Evolutionary conservation across 2,113 vertebrate genomes (phyloP).

Genomic region (Coracopsis vasa): DNA sequence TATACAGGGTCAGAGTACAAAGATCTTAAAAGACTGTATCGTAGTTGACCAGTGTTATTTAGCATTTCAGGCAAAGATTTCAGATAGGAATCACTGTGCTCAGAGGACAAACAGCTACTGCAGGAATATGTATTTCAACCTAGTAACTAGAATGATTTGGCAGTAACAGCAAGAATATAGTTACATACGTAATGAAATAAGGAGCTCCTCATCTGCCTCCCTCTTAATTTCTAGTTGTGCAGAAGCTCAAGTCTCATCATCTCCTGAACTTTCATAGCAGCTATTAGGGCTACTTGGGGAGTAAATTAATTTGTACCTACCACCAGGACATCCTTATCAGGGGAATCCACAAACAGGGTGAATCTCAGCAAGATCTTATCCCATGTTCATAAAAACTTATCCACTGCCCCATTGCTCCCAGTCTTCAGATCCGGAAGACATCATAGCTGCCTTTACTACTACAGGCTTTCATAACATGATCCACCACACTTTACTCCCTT

Average conservation of each 20-base stretch:
- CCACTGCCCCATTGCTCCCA: not conserved
- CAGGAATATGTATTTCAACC: not conserved
- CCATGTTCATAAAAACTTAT: fast-evolving
- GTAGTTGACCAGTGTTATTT: not conserved
- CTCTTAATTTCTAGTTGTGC: not conserved
- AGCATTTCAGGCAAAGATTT: slow-evolving; percentile 31
- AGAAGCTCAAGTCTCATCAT: not conserved
- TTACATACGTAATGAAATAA: not conserved
- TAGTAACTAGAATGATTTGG: not conserved
- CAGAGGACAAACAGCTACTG: not conserved
- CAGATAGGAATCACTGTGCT: not conserved
- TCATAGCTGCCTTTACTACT: not conserved
- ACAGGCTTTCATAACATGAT: not conserved
- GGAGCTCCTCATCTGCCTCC: not conserved
- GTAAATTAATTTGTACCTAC: not conserved
- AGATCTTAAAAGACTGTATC: not conserved
- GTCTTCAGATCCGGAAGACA: not conserved
- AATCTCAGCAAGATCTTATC: not conserved
- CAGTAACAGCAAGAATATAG: not conserved
- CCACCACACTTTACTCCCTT: not conserved
- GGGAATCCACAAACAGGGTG: not conserved
- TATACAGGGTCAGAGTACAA: no score
- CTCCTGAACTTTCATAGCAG: not conserved
- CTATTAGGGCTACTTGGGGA: not conserved
- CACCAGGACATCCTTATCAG: not conserved